Percentiles rank a stretch among this genome's conserved stretches.
These are phyloP conservation scores for Cryptomyrus ogoouensis DNA, from an alignment of 2,113 vertebrate genomes.

Conservation along the genomic window DNA sequence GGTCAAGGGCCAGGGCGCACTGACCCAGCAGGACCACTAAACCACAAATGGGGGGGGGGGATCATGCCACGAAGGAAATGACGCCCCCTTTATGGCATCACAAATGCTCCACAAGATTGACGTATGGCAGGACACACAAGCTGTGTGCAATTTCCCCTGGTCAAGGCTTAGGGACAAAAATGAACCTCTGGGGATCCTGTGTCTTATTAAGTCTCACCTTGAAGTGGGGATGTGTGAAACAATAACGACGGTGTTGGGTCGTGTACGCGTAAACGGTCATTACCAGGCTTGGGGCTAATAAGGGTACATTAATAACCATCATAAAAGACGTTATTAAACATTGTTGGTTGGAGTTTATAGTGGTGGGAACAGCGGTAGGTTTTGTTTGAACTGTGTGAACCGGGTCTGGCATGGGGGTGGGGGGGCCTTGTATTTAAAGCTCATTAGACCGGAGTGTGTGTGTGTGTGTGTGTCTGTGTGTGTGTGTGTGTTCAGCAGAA, in stretches of 20 bases:
- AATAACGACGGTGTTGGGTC: not conserved
- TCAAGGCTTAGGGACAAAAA: not conserved
- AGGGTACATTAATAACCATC: not conserved
- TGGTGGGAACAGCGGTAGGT: not conserved
- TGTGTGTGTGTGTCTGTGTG: not conserved
- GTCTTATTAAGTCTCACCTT: slow-evolving; percentile 8
- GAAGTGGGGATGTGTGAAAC: not conserved
- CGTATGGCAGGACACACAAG: not conserved
- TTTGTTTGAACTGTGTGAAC: not conserved
- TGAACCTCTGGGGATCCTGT: not conserved
- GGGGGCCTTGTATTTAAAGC: not conserved
- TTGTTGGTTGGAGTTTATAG: slow-evolving; percentile 3
- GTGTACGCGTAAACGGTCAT: not conserved
- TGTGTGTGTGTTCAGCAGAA: not conserved
- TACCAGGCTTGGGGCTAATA: not conserved
- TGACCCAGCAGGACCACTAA: not conserved
- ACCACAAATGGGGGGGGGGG: not conserved
- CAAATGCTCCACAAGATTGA: not conserved
- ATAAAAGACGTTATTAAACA: not conserved
- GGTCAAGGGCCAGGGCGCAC: not conserved
- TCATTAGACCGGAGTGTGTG: not conserved
- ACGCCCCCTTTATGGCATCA: not conserved
- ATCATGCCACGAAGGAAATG: not conserved
- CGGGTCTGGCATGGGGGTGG: not conserved
- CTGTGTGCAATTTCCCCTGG: not conserved